phyloP scores from a whole-genome alignment of 2,888 invertebrate species.

The Andrena dorsata region DNA sequence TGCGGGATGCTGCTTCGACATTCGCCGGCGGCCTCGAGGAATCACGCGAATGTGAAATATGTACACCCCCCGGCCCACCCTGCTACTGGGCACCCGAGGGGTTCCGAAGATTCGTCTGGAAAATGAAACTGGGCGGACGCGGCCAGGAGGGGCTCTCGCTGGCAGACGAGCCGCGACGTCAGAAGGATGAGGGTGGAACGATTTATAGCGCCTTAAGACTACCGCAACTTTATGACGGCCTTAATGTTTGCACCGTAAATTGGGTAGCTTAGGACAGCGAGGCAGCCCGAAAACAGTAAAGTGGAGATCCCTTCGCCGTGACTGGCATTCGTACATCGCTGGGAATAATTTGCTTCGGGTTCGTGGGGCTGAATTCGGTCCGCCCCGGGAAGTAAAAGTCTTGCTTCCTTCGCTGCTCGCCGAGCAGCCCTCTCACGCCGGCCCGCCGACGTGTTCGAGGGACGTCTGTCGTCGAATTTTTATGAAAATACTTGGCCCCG shows the following conservation, averaged over 20 bases:
- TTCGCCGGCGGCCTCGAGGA: slow-evolving; percentile 37
- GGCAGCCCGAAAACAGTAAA: slow-evolving; percentile 70
- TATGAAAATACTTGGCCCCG: too few species aligned
- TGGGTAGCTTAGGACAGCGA: slow-evolving; percentile 70
- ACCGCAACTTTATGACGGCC: slow-evolving; percentile 73
- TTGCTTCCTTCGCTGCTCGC: not conserved
- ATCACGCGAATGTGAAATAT: slow-evolving; percentile 68
- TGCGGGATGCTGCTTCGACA: slow-evolving; percentile 45
- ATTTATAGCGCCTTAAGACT: slow-evolving; percentile 73
- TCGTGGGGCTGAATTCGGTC: slow-evolving; percentile 20
- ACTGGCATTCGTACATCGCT: slow-evolving; percentile 58
- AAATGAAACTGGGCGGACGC: slow-evolving; percentile 37
- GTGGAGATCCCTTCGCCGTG: slow-evolving; percentile 63
- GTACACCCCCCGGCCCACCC: slow-evolving; percentile 17
- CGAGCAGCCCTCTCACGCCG: not conserved
- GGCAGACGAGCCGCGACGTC: slow-evolving; percentile 41
- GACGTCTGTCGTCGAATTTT: too few species aligned
- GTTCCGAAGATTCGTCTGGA: slow-evolving; percentile 56
- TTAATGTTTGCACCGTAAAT: slow-evolving; percentile 76
- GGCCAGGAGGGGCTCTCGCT: slow-evolving; percentile 15
- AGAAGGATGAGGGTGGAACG: slow-evolving; percentile 56
- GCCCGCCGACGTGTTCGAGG: not conserved
- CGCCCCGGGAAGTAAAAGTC: slow-evolving; percentile 17
- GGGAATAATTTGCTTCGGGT: slow-evolving; percentile 55
- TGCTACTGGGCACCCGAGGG: slow-evolving; percentile 4